Evolutionary conservation across 2,888 invertebrate species (phyloP).

Genomic region (Eilema caniola): DNA sequence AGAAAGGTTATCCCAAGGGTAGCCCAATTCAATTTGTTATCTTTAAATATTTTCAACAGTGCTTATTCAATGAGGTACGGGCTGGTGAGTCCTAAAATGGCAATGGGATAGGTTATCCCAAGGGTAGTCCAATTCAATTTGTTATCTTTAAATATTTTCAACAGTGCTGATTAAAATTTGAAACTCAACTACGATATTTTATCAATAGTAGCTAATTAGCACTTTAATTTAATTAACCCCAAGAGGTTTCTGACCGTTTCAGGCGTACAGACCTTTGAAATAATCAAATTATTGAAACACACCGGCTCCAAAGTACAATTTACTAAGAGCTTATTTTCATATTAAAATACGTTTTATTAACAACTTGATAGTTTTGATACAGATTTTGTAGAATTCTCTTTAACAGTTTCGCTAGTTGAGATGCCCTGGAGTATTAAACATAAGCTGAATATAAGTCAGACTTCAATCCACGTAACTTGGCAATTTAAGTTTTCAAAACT

Average conservation of each 20-base stretch:
- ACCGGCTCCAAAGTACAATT: background rate
- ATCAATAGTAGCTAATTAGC: background rate
- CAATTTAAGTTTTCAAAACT: conserved; percentile 80
- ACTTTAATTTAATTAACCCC: background rate
- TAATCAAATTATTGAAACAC: conserved; percentile 6
- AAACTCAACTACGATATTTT: background rate
- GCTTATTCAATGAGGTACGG: no score
- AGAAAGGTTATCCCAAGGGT: background rate
- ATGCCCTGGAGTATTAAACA: conserved; percentile 43
- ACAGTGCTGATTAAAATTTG: background rate
- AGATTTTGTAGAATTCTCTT: conserved; percentile 9
- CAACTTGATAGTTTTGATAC: background rate
- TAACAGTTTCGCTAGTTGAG: conserved; percentile 33
- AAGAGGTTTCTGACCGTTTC: background rate
- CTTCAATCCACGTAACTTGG: conserved; percentile 62
- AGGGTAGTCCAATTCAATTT: background rate
- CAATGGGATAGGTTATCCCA: background rate
- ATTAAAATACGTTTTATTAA: background rate
- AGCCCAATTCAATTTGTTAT: background rate
- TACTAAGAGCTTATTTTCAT: background rate
- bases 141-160: background rate
- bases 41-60: background rate
- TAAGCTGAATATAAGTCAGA: conserved; percentile 60
- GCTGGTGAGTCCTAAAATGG: background rate
- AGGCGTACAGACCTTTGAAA: background rate